Evolutionary conservation across 2,888 invertebrate species (phyloP), one percentile per base, ranked within the genome.

Genomic region (Panorpa germanica): DNA sequence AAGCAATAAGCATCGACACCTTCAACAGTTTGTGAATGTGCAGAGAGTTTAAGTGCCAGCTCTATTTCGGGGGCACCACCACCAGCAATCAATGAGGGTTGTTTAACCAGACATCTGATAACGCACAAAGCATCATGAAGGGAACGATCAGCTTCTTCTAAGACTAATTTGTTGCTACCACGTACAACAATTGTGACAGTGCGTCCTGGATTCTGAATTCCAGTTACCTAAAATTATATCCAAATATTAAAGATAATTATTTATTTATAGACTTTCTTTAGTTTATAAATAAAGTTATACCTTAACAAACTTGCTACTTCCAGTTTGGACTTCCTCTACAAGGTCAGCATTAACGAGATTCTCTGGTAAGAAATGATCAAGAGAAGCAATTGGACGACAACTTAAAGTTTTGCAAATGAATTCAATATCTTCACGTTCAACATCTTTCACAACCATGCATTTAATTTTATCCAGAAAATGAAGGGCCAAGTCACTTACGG

Each of bases 381-480:
- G 60, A n/a, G 93, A 93, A 4, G 98, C 98, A 42, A 98, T 88
- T 1, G 98, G 98, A 28, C 91, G 69, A 50, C 93, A 93, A 14
- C 78, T 78, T 15, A 95, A 58, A 5, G 86, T 85, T 63, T 91
- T 95, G 58, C 91, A 93, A 12, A 98, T 76, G 54, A 93, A 96
- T 47, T 96, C 90, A 41, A 99, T 83, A 45, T 99, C 96, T 52
- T 96, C 96, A 30, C 98, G 71, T 54, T 99, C 98, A 33, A 99
- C 71, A 49, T 99, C 96, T 54, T 91, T 95, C 29, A 98, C 73
- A 2, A 96, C 95, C 77, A 98, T 80, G 31, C 93, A 90, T 55
- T 99, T 99, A 52, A 96, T 88, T 62, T 98, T 98, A 48, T 95
- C 93, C 41, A 99, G 62, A 59, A 96, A 98, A 52, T 99, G 98